These are phyloP conservation scores for Tursiops truncatus DNA, from an alignment of 2,113 vertebrate species.

Conservation along the genomic window DNA sequence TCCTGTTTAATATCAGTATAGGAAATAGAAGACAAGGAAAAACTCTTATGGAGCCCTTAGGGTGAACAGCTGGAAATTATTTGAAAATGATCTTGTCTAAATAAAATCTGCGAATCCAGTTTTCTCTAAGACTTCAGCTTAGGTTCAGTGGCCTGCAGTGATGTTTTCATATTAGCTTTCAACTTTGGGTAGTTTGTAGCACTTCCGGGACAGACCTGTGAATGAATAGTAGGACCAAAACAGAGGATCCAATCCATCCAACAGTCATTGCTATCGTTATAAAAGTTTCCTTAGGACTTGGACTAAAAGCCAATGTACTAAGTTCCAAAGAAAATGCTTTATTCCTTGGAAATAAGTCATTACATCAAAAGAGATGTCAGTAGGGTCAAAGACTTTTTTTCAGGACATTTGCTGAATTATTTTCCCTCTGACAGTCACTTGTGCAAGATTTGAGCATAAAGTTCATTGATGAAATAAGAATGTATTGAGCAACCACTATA, in stretches of 20 bases:
- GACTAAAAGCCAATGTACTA: neutral
- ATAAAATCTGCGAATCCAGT: neutral
- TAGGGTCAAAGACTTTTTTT: neutral
- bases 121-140: neutral
- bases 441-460: neutral
- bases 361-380: conserved; percentile 40
- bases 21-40: neutral
- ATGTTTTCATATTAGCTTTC: neutral
- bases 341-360: conserved; percentile 58
- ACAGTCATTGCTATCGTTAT: neutral
- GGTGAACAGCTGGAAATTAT: neutral
- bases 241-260: neutral
- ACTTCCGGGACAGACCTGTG: neutral
- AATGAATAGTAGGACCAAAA: neutral
- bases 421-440: neutral
- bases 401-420: neutral
- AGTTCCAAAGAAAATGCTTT: conserved; percentile 23
- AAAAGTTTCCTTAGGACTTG: conserved; percentile 2
- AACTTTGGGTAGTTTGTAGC: neutral
- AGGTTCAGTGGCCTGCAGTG: neutral
- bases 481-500: neutral
- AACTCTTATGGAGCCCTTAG: neutral
- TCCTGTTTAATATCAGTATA: neutral
- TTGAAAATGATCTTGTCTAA: conserved; percentile 5
- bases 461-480: neutral